Evolutionary conservation across 1,140 invertebrate species (phyloP).

Genomic region (Adoxophyes honmai): DNA sequence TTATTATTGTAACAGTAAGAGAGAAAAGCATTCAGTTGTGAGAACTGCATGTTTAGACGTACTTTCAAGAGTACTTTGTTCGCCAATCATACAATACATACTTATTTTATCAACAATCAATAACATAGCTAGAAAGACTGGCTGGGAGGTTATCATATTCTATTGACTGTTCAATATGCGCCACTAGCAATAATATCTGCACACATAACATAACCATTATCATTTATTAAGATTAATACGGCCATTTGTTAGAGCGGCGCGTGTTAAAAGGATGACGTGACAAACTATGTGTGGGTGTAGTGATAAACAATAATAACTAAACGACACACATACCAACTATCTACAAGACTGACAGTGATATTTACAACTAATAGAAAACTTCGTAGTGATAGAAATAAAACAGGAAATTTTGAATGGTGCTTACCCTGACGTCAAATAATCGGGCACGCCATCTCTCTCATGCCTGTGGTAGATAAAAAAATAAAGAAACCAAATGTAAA

Average conservation of each 20-base stretch:
- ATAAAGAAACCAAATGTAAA: constrained; percentile 50
- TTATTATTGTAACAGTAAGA: no score
- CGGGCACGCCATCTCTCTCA: constrained; percentile 69
- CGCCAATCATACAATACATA: no score
- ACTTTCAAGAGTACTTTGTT: no score
- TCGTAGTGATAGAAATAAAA: constrained; percentile 15
- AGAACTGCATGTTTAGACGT: no score
- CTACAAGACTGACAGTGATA: background rate
- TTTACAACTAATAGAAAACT: background rate
- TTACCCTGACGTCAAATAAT: constrained; percentile 75
- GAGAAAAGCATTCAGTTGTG: no score
- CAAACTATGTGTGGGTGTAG: background rate
- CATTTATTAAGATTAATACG: background rate
- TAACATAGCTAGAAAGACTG: no score
- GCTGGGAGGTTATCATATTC: no score
- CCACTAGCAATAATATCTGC: background rate
- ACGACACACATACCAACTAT: background rate
- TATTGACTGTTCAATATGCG: no score
- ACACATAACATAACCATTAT: background rate
- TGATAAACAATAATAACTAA: background rate
- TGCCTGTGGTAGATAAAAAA: constrained; percentile 72
- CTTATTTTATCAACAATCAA: no score
- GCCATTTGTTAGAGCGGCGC: background rate
- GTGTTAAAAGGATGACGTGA: background rate
- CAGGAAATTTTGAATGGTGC: constrained; percentile 37